Base-by-base conservation (phyloP, 2,797 vertebrate species). In the Spinibarbus caldwelli region DNA sequence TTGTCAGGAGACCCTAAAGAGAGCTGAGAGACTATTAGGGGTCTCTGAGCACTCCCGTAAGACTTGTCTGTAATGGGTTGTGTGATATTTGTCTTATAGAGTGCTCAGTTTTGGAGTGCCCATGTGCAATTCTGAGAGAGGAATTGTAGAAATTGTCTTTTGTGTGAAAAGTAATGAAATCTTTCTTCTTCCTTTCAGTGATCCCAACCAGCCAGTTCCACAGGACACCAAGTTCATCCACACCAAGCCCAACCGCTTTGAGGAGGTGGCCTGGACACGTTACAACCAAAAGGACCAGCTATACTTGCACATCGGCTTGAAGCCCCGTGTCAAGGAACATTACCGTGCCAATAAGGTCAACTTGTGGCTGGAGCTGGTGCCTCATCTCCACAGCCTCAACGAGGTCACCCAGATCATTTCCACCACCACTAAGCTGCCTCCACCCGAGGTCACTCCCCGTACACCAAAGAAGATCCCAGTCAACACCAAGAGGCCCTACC, bases 201-300 rank as follows among this genome's bases (percentile, higher is more conserved):
- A 99, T 91, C 98, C 98, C 85, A 99, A 99, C 94, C 98, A 99
- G 91, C 98, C 98, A 17, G 98, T 99, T 76, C 98, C 98, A 26
- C 98, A 99, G 93, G 98, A 99, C 87, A 99, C 98, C 82, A 99
- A 99, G 95, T 99, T 99, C 90, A 99, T 99, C 88, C 98, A 99
- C 90, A 99, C 98, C 23, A 99, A 99, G 91, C 98, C 98, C 70
- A 99, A 99, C 89, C 98, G 98, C 82, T 99, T 99, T 91, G 98
- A 99, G 90, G 98, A 99, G 92, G 98, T 99, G 90, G 98, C 98
- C 66, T 99, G 98, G 98, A 99, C 97, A 52, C 96, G 98, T 90
- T 99, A 99, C 91, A 98, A 98, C 89, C 98, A 99, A 95, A 99
- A 99, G 91, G 98, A 99, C 87, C 98, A 99, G 87, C 96, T 99